phyloP scores from a whole-genome alignment of 1,140 invertebrate genomes.

The Tenebrio molitor region DNA sequence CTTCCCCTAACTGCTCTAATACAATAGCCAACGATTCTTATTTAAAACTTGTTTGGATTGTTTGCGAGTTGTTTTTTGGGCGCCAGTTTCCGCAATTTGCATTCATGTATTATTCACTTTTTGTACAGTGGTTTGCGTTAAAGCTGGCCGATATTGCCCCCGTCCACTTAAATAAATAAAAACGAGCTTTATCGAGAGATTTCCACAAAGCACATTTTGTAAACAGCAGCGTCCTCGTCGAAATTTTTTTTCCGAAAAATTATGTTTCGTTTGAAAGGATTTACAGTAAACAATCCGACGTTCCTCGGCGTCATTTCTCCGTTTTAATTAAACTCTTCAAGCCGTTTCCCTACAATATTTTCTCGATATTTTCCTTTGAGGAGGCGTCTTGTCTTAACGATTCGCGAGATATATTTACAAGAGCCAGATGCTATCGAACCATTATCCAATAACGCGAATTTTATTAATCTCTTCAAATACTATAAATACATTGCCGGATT shows the following conservation, averaged over 20 bases:
- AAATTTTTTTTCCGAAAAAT: neutral
- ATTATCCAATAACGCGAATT: conserved; percentile 24
- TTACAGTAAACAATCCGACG: conserved; percentile 9
- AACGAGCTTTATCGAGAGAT: conserved; percentile 5
- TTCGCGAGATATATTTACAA: neutral
- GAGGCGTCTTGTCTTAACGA: neutral
- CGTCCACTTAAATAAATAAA: neutral
- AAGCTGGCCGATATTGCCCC: neutral
- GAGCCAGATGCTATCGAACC: conserved; percentile 13
- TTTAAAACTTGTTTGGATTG: conserved; percentile 37
- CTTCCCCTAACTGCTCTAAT: conserved; percentile 24
- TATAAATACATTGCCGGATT: conserved; percentile 15
- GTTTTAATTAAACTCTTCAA: conserved; percentile 31
- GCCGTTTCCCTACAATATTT: conserved; percentile 24
- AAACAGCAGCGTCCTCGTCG: no score
- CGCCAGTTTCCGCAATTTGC: conserved; percentile 22
- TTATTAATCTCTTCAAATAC: conserved; percentile 32
- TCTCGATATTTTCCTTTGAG: conserved; percentile 6
- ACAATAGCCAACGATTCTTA: conserved; percentile 39
- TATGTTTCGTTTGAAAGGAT: neutral
- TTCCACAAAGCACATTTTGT: neutral
- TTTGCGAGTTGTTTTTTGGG: conserved; percentile 22
- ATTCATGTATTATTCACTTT: conserved; percentile 39
- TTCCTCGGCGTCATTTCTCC: neutral
- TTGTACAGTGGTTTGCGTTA: neutral